phyloP scores from a whole-genome alignment of 1,140 invertebrate genomes.

The Hyposmocoma kahamanoa region DNA sequence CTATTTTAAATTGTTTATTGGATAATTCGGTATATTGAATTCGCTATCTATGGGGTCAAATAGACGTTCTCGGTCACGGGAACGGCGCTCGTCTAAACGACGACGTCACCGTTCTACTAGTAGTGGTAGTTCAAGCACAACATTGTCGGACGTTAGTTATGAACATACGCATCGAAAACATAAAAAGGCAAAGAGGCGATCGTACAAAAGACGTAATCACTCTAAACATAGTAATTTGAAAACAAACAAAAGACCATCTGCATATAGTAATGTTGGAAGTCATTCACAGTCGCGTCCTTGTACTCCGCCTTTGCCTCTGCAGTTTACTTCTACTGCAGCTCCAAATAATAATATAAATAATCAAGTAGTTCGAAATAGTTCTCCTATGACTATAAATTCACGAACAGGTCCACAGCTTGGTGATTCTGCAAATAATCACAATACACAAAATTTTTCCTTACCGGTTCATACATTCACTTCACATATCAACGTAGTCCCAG shows the following conservation, averaged over 20 bases:
- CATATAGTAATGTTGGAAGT: not conserved
- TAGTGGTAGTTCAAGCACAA: not conserved
- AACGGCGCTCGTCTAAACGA: not conserved
- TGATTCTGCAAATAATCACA: not conserved
- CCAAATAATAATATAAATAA: not conserved
- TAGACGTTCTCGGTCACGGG: not conserved
- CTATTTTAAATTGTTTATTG: too few relatives aligned
- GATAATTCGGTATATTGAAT: too few relatives aligned
- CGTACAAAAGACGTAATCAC: not conserved
- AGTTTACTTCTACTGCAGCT: not conserved
- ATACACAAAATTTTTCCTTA: not conserved
- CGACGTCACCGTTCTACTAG: not conserved
- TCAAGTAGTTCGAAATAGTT: not conserved
- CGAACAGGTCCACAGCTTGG: too few relatives aligned
- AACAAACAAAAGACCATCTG: not conserved
- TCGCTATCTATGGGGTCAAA: too few relatives aligned
- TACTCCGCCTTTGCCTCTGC: not conserved
- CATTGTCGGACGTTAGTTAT: too few relatives aligned
- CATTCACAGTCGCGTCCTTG: not conserved
- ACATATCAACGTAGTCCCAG: not conserved
- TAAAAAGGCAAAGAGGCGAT: not conserved
- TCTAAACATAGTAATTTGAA: not conserved
- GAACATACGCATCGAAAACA: not conserved
- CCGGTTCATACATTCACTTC: not conserved
- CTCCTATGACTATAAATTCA: too few relatives aligned